Conservation (phyloP, 1,140 invertebrate genomes). For the Notospermus geniculatus region DNA sequence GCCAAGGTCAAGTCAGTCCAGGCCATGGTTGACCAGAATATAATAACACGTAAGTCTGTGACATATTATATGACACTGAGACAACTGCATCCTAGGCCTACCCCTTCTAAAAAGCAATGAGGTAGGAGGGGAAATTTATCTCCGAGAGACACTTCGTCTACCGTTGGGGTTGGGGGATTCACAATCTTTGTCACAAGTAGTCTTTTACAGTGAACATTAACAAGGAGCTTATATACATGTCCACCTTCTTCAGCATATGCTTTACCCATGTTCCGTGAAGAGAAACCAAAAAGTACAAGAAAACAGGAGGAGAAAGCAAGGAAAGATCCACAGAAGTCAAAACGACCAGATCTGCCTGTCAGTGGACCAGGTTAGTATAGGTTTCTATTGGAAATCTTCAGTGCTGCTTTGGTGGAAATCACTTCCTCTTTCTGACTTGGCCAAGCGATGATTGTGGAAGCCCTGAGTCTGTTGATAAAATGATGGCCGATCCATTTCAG, state of each 20-base stretch:
- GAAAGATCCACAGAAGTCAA: slow-evolving; percentile 91
- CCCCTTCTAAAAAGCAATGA: too few species aligned
- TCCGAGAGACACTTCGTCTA: too few species aligned
- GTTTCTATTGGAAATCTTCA: not conserved
- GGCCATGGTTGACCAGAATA: slow-evolving; percentile 84
- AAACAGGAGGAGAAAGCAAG: slow-evolving; percentile 89
- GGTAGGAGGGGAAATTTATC: too few species aligned
- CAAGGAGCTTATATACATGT: too few species aligned
- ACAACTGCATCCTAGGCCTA: slow-evolving; percentile 1
- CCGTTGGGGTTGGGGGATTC: too few species aligned
- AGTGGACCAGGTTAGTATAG: slow-evolving; percentile 65
- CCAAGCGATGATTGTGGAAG: too few species aligned
- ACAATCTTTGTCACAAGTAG: too few species aligned
- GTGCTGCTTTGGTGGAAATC: too few species aligned
- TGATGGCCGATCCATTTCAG: slow-evolving; percentile 58
- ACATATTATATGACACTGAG: not conserved
- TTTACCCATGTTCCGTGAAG: slow-evolving; percentile 90
- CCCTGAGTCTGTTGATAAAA: not conserved
- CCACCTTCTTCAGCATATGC: slow-evolving; percentile 82
- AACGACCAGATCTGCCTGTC: slow-evolving; percentile 93
- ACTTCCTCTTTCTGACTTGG: not conserved
- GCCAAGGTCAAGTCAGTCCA: slow-evolving; percentile 61
- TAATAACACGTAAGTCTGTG: slow-evolving; percentile 76
- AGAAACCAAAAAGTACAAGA: slow-evolving; percentile 81
- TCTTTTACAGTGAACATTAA: too few species aligned